phyloP scores from a whole-genome alignment of 1,140 invertebrate species.

The Drosophila arawakana region DNA sequence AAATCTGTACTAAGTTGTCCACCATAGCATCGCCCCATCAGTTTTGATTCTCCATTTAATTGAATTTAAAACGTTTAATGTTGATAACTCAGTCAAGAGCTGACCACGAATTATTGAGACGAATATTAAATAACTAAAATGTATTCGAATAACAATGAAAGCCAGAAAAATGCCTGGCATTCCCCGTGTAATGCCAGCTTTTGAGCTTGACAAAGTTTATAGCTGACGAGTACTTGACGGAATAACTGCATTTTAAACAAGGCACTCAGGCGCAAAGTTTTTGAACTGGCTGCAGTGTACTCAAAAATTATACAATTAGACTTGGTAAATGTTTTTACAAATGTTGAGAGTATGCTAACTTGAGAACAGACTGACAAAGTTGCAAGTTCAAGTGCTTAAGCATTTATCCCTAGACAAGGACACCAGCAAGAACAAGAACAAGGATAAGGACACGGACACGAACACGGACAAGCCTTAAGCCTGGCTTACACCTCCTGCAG shows the following conservation, averaged over 20 bases:
- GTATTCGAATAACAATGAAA: too few relatives aligned
- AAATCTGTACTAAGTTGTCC: not conserved
- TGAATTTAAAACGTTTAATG: too few relatives aligned
- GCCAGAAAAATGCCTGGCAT: too few relatives aligned
- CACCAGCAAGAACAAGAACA: not conserved
- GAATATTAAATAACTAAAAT: too few relatives aligned
- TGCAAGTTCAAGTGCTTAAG: constrained; percentile 28
- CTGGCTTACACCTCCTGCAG: constrained; percentile 16
- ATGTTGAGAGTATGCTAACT: not conserved
- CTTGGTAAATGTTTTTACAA: constrained; percentile 19
- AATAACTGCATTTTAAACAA: constrained; percentile 15
- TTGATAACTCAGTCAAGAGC: too few relatives aligned
- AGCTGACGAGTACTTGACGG: not conserved
- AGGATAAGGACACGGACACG: too few relatives aligned
- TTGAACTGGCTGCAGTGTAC: not conserved
- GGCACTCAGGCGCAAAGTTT: not conserved
- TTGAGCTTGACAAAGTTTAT: not conserved
- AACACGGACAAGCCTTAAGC: not conserved
- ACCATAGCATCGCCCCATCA: too few relatives aligned
- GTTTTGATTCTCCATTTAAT: too few relatives aligned
- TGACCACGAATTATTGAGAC: too few relatives aligned
- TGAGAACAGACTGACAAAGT: not conserved
- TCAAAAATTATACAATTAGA: constrained; percentile 19
- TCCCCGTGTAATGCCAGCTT: not conserved
- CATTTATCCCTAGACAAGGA: not conserved